phyloP scores from a whole-genome alignment of 1,140 invertebrate genomes.

The Pteromalus puparum region DNA sequence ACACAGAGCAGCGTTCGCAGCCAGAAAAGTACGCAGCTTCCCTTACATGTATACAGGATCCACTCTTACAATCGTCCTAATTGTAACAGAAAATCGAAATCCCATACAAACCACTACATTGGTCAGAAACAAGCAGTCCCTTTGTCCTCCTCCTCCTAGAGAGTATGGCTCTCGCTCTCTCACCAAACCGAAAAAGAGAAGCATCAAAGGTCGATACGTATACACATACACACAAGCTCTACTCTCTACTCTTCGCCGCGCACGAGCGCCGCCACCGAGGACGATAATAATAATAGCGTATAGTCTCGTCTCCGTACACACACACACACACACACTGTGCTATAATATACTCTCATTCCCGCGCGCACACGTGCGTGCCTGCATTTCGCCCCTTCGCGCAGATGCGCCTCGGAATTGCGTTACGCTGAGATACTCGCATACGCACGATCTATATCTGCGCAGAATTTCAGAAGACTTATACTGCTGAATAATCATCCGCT shows the following conservation, averaged over 20 bases:
- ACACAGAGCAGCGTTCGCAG: background rate
- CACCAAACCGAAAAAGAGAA: background rate
- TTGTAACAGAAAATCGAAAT: no score
- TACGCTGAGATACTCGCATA: no score
- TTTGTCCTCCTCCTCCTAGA: background rate
- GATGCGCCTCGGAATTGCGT: background rate
- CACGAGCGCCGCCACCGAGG: background rate
- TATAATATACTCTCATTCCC: background rate
- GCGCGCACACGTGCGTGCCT: background rate
- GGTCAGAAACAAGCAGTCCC: background rate
- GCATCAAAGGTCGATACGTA: background rate
- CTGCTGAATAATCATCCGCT: no score
- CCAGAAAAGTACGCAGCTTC: no score
- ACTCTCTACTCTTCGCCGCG: background rate
- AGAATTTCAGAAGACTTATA: background rate
- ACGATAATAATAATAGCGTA: background rate
- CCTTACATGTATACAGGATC: no score
- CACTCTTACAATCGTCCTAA: no score
- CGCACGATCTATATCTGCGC: no score
- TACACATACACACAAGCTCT: background rate
- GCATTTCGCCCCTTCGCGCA: background rate
- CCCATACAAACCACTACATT: no score
- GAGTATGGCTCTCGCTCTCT: background rate
- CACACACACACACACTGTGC: background rate
- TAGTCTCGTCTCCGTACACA: background rate